Conservation (phyloP, 1,140 invertebrate genomes). For the Caenorhabditis briggsae region DNA sequence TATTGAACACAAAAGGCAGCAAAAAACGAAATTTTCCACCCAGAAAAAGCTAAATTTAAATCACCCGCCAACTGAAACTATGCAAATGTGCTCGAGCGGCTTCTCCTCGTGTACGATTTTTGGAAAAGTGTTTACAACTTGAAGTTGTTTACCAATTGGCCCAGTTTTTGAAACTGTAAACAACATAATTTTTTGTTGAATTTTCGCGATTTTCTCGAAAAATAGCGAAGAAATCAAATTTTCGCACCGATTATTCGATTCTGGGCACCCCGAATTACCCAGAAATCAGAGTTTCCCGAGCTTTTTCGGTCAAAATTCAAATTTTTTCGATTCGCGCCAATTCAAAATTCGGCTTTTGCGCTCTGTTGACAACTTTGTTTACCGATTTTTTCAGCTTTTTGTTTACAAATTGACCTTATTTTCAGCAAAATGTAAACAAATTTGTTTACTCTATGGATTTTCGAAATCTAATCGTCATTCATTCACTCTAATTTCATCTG, state of each 20-base stretch:
- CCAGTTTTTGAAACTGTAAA: not conserved
- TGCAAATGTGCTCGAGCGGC: not conserved
- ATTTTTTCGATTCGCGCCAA: not conserved
- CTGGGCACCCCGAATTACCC: not conserved
- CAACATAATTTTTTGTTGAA: not conserved
- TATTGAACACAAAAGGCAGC: not conserved
- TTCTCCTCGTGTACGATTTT: constrained; percentile 5
- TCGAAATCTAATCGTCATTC: not conserved
- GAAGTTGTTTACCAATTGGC: not conserved
- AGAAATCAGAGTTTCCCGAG: not conserved
- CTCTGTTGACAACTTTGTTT: not conserved
- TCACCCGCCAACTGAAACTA: not conserved
- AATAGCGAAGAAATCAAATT: not conserved
- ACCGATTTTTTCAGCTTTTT: not conserved
- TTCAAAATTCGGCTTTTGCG: not conserved
- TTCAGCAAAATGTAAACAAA: not conserved
- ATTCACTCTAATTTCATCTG: too few species aligned
- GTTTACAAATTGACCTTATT: constrained; percentile 7
- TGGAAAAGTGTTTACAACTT: not conserved
- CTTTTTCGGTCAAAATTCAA: not conserved
- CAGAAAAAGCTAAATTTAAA: not conserved
- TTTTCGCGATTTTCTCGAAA: not conserved
- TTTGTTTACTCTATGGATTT: not conserved
- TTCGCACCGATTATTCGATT: not conserved
- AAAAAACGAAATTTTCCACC: not conserved